Percentiles rank a stretch among this genome's conserved stretches.
Conservation (phyloP, 2,797 vertebrate species). For the Poecilia velifera region DNA sequence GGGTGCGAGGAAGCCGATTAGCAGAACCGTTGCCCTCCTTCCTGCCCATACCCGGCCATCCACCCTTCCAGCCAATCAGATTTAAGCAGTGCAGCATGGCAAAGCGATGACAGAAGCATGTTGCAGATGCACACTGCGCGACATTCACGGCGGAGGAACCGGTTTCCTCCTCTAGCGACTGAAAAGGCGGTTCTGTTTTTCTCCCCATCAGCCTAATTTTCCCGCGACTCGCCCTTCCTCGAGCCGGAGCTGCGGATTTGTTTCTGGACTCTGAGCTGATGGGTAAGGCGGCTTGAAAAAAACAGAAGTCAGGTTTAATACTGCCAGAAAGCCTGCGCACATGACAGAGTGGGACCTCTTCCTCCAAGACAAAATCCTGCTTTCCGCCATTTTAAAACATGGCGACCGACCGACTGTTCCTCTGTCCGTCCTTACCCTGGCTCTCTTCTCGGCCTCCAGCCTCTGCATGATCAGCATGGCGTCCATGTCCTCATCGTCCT, state of each 20-base stretch:
- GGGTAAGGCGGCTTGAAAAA: slow-evolving; percentile 23
- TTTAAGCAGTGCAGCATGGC: slow-evolving; percentile 82
- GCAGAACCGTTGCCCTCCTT: slow-evolving; percentile 22
- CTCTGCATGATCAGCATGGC: slow-evolving; percentile 96
- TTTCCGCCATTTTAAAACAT: neutral
- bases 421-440: slow-evolving; percentile 86
- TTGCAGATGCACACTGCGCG: slow-evolving; percentile 81
- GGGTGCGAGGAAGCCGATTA: neutral
- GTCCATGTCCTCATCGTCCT: slow-evolving; percentile 96
- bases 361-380: neutral
- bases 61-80: slow-evolving; percentile 68
- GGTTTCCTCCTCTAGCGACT: slow-evolving; percentile 32
- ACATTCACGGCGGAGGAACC: slow-evolving; percentile 66
- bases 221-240: slow-evolving; percentile 36
- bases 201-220: slow-evolving; percentile 31
- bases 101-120: slow-evolving; percentile 86
- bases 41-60: slow-evolving; percentile 19
- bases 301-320: slow-evolving; percentile 38
- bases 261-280: slow-evolving; percentile 28
- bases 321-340: slow-evolving; percentile 22
- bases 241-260: slow-evolving; percentile 6
- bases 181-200: slow-evolving; percentile 34
- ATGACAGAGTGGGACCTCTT: slow-evolving; percentile 6
- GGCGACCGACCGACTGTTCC: too few relatives aligned
- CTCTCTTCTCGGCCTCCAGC: slow-evolving; percentile 96